Evolutionary conservation across 2,113 vertebrate genomes (phyloP).

Genomic region (Rhagologus leucostigma): DNA sequence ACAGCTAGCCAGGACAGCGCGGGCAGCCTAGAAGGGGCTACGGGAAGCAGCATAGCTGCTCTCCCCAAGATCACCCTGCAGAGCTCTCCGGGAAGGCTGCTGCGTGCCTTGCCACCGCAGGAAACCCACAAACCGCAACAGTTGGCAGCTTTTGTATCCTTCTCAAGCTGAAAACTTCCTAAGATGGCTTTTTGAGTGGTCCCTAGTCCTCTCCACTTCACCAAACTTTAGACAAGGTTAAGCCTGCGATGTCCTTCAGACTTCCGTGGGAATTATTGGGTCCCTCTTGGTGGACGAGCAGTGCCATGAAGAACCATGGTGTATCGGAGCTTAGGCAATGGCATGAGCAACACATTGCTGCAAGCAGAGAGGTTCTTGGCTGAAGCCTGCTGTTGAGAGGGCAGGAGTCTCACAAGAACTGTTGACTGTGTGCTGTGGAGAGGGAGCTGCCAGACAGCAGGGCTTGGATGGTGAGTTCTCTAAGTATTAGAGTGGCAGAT

Average conservation of each 20-base stretch:
- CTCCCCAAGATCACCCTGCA: no score
- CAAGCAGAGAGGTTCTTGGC: background rate
- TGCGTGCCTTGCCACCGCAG: no score
- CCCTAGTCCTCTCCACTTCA: background rate
- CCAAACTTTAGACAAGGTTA: fast-evolving
- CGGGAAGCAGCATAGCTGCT: no score
- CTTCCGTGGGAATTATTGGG: background rate
- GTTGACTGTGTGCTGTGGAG: background rate
- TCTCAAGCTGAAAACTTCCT: background rate
- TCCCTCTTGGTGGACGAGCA: fast-evolving
- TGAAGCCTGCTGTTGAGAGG: background rate
- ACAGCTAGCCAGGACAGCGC: no score
- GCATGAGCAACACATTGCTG: background rate
- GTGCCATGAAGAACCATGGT: background rate
- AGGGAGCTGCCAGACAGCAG: background rate
- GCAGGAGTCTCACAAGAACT: background rate
- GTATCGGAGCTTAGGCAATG: background rate
- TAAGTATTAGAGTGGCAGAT: background rate
- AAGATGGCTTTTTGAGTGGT: background rate
- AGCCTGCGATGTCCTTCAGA: fast-evolving
- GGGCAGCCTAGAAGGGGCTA: no score
- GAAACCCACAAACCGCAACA: no score
- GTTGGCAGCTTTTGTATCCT: background rate
- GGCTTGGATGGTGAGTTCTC: background rate
- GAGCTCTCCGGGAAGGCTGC: no score